phyloP scores from a whole-genome alignment of 2,113 vertebrate genomes.

The Fukomys damarensis region DNA sequence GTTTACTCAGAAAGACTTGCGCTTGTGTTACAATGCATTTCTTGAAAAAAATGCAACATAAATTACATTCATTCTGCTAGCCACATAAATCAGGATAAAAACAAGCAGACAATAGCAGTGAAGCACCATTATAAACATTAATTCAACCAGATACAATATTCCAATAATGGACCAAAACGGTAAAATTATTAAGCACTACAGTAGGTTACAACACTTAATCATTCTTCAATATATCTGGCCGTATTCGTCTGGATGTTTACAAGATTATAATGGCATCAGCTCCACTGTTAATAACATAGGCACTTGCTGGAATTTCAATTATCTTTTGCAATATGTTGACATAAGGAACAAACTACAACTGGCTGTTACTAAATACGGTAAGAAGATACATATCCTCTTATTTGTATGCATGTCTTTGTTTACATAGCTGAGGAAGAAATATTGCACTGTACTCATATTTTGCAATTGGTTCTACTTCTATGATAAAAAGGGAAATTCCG shows the following conservation, averaged over 20 bases:
- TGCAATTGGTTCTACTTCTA: conserved; percentile 59
- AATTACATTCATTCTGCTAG: conserved; percentile 62
- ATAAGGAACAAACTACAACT: conserved; percentile 25
- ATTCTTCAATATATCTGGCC: conserved; percentile 60
- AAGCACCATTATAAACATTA: conserved; percentile 71
- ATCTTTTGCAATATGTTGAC: conserved; percentile 66
- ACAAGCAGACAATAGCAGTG: conserved; percentile 74
- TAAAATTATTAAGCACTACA: conserved; percentile 71
- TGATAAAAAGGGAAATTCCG: conserved; percentile 40
- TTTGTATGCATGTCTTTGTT: conserved; percentile 70
- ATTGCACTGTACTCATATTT: conserved; percentile 56
- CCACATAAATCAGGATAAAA: conserved; percentile 78
- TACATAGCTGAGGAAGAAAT: conserved; percentile 68
- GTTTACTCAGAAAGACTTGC: conserved; percentile 51
- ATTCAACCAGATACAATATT: conserved; percentile 77
- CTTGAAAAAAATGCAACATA: conserved; percentile 37
- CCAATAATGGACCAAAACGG: conserved; percentile 73
- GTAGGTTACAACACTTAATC: conserved; percentile 75
- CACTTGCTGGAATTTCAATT: conserved; percentile 77
- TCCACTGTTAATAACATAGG: conserved; percentile 56
- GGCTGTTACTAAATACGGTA: conserved; percentile 18
- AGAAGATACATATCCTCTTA: conserved; percentile 3
- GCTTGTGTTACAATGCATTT: conserved; percentile 44
- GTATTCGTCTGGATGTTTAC: conserved; percentile 66
- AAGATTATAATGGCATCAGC: conserved; percentile 75